phyloP scores from a whole-genome alignment of 2,888 invertebrate species.

The Tuta absoluta region DNA sequence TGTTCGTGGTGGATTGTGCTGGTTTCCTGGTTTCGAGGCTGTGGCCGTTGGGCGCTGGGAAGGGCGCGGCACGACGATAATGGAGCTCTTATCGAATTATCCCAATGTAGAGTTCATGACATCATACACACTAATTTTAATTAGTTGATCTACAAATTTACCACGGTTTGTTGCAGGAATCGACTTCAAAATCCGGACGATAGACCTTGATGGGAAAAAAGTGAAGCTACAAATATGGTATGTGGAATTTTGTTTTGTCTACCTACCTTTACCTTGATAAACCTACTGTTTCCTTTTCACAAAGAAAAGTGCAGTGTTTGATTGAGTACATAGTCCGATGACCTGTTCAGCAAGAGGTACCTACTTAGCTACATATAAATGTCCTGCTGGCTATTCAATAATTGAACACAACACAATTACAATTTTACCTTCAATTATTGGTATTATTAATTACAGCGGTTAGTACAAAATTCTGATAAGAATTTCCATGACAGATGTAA shows the following conservation, averaged over 20 bases:
- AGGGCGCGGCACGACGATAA: conserved; percentile 64
- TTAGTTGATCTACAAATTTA: conserved; percentile 60
- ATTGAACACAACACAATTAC: background rate
- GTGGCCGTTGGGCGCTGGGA: conserved; percentile 33
- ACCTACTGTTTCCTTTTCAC: conserved; percentile 1
- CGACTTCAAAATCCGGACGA: conserved; percentile 99
- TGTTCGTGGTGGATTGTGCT: conserved; percentile 57
- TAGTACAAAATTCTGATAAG: too few relatives aligned
- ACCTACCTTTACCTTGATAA: background rate
- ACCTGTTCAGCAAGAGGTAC: background rate
- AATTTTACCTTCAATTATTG: too few relatives aligned
- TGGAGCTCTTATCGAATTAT: conserved; percentile 67
- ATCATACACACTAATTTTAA: conserved; percentile 77
- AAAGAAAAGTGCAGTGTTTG: background rate
- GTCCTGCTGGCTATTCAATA: background rate
- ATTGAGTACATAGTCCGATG: background rate
- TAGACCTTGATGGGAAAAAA: conserved; percentile 98
- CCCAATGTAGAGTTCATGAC: conserved; percentile 70
- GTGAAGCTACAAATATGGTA: conserved; percentile 99
- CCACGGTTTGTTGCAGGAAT: conserved; percentile 87
- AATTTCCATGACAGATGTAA: too few relatives aligned
- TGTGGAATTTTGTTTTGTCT: conserved; percentile 49
- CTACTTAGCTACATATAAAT: background rate
- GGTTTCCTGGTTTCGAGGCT: conserved; percentile 47
- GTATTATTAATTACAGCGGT: too few relatives aligned